Conservation (phyloP, 2,113 vertebrate species). For the Proteles cristata region DNA sequence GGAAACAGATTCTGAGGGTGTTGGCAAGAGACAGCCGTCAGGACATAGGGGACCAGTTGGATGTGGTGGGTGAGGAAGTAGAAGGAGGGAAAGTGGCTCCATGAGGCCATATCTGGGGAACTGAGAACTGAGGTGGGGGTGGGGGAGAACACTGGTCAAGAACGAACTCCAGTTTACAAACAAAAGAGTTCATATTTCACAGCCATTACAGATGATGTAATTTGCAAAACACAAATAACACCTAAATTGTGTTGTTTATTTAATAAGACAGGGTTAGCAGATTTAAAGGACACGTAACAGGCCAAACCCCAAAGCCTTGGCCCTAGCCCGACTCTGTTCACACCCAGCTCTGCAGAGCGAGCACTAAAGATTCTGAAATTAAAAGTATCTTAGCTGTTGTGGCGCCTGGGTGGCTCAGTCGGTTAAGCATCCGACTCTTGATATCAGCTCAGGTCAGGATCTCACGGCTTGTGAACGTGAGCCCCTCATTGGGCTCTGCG, state of each 20-base stretch:
- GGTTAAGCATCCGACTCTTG: too few relatives aligned
- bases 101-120: background rate
- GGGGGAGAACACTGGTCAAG: background rate
- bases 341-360: background rate
- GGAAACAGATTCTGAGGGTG: background rate
- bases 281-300: background rate
- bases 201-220: conserved; percentile 28
- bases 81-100: background rate
- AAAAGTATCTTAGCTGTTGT: background rate
- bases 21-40: background rate
- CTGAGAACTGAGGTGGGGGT: background rate
- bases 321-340: background rate
- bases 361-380: background rate
- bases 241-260: conserved; percentile 58
- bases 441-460: too few relatives aligned
- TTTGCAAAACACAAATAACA: conserved; percentile 68
- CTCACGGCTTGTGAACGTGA: too few relatives aligned
- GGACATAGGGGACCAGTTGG: background rate
- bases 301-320: background rate
- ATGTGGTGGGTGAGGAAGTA: background rate
- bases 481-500: too few relatives aligned
- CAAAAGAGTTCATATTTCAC: background rate
- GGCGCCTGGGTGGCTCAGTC: too few relatives aligned
- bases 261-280: conserved; percentile 48
- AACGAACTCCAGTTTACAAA: background rate